Evolutionary conservation across 2,888 invertebrate genomes (phyloP), one percentile per base, ranked within the genome.

Genomic region (Acleris holmiana): DNA sequence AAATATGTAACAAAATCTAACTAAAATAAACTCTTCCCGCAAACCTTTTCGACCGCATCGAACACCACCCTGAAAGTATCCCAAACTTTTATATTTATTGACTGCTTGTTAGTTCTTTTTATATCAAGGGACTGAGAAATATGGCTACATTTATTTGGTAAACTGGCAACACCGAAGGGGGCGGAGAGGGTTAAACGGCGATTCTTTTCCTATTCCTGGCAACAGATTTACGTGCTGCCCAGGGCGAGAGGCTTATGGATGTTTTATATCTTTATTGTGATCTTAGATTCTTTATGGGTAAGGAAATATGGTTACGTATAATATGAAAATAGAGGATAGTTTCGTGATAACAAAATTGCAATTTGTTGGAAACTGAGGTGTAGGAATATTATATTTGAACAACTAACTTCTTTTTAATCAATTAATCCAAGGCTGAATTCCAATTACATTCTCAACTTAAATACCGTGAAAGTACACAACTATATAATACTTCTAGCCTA

Each of bases 181-280:
- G 76, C 65, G 71, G 82, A 80, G 80, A 78, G 85, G 85, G 85
- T 84, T 84, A 82, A 82, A 78, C 71, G 82, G 78, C 80, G 74
- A 82, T 84, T 85, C 86, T 75, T 75, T 76, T 77, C 80, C 82
- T 76, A 76, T 80, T 80, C 79, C 76, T 76, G 73, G 76, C 75
- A 81, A 83, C 84, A 84, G 85, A 85, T 86, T 86, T 83, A 82
- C 82, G 79, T 79, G 79, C 76, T 76, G 86, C 86, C 86, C 74
- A 70, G 68, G 79, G 82, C 83, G 72, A 69, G 75, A 73, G 75
- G 76, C 75, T 75, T 74, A 74, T 72, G 79, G 78, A 85, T 82
- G 77, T 77, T 82, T 82, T 74, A 78, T 82, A 85, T 84, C 84
- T 85, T 83, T 84, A 79, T 82, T 75, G 77, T 71, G 72, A 82